These are phyloP conservation scores for Rotaria magnacalcarata DNA, from an alignment of 2,888 invertebrate genomes.

Conservation along the genomic window DNA sequence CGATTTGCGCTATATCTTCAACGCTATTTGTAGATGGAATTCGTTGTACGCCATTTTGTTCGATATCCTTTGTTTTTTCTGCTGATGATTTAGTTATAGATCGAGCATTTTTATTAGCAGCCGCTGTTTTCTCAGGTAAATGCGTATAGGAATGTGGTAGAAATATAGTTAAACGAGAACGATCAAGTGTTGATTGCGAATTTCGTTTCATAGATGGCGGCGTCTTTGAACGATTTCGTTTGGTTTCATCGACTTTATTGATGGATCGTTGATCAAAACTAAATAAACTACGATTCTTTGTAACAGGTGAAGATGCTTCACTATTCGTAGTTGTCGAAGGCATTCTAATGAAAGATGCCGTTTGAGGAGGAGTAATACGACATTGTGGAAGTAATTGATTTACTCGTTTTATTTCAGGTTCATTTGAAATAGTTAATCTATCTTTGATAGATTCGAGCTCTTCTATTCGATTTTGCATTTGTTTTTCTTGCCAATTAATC, in stretches of 20 bases:
- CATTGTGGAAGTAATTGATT: neutral
- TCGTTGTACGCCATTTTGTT: neutral
- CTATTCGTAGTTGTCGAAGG: neutral
- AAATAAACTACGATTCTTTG: neutral
- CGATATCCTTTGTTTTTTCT: neutral
- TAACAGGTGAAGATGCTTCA: neutral
- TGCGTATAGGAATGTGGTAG: neutral
- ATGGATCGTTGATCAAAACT: neutral
- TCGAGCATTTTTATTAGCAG: neutral
- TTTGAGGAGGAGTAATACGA: neutral
- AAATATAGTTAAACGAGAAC: neutral
- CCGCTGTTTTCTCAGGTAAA: no score
- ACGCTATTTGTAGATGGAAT: neutral
- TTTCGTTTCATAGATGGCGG: neutral
- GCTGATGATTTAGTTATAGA: neutral
- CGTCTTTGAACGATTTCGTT: neutral
- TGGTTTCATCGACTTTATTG: neutral
- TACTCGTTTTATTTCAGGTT: neutral
- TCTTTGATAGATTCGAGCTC: neutral
- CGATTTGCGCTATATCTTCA: neutral
- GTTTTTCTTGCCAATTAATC: slow-evolving; percentile 15
- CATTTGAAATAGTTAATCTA: neutral
- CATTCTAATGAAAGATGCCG: neutral
- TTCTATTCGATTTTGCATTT: slow-evolving; percentile 17
- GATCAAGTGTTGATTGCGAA: neutral